Percentiles rank a stretch among this genome's conserved stretches.
Evolutionary conservation across 2,888 invertebrate genomes (phyloP).

Genomic region (Dione juno): DNA sequence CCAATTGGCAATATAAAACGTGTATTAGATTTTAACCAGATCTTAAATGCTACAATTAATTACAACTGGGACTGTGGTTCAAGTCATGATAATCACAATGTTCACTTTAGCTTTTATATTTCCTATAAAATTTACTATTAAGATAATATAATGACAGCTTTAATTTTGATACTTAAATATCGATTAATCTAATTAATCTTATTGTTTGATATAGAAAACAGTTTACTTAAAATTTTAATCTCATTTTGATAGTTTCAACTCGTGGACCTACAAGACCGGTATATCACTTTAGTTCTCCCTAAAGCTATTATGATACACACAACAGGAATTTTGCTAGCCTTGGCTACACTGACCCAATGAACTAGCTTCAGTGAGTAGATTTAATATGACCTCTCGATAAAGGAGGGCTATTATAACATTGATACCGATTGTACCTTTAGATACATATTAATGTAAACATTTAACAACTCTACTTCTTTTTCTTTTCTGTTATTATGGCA

Average conservation of each 20-base stretch:
- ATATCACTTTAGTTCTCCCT: slow-evolving; percentile 1
- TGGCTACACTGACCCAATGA: slow-evolving; percentile 28
- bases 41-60: neutral
- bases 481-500: too few species aligned
- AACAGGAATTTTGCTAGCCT: slow-evolving; percentile 28
- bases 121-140: too few species aligned
- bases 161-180: too few species aligned
- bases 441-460: neutral
- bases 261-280: neutral
- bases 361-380: slow-evolving; percentile 32
- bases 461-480: too few species aligned
- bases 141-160: too few species aligned
- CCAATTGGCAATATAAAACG: neutral
- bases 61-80: neutral
- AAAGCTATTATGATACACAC: slow-evolving; percentile 2
- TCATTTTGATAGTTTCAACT: neutral
- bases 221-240: too few species aligned
- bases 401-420: slow-evolving; percentile 30
- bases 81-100: neutral
- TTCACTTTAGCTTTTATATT: too few species aligned
- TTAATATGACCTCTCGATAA: slow-evolving; percentile 34
- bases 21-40: neutral
- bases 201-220: too few species aligned
- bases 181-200: too few species aligned
- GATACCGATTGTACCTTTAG: neutral